Percentiles rank a stretch among this genome's conserved stretches.
phyloP scores from a whole-genome alignment of 2,113 vertebrate genomes.

The Ctenodactylus gundi region DNA sequence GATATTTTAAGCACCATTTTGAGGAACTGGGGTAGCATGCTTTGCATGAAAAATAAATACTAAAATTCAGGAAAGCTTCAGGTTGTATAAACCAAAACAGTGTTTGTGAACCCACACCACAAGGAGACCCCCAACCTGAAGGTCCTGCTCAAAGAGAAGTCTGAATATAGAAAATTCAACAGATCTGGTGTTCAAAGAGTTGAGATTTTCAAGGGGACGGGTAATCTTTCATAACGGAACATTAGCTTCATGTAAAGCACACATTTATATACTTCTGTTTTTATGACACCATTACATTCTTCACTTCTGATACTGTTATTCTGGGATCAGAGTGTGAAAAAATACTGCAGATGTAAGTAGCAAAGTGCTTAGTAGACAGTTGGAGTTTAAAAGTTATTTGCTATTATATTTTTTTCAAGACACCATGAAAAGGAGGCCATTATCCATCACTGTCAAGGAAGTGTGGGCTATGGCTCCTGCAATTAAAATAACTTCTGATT shows the following conservation, averaged over 20 bases:
- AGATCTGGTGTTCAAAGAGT: slow-evolving; percentile 21
- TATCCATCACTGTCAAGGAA: slow-evolving; percentile 57
- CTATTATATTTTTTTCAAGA: slow-evolving; percentile 51
- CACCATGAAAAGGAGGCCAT: slow-evolving; percentile 14
- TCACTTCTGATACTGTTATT: slow-evolving; percentile 31
- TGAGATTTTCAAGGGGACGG: slow-evolving; percentile 16
- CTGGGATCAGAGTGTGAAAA: slow-evolving; percentile 49
- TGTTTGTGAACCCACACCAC: background rate
- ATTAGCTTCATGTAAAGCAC: slow-evolving; percentile 51
- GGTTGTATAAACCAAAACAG: slow-evolving; percentile 40
- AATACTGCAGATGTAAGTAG: slow-evolving; percentile 34
- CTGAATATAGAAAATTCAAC: slow-evolving; percentile 18
- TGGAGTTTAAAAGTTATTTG: slow-evolving; percentile 30
- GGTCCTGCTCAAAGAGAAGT: background rate
- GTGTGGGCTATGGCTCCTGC: background rate
- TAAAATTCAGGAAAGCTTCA: slow-evolving; percentile 26
- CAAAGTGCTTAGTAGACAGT: background rate
- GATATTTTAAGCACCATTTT: slow-evolving; percentile 8
- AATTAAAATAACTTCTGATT: slow-evolving; percentile 64
- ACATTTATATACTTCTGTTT: slow-evolving; percentile 47
- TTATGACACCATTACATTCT: slow-evolving; percentile 37
- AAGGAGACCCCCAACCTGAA: background rate
- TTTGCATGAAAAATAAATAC: background rate
- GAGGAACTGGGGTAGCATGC: background rate
- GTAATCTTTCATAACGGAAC: slow-evolving; percentile 45